Evolutionary conservation across 2,888 invertebrate species (phyloP).

Genomic region (Lithophane ornitopus): DNA sequence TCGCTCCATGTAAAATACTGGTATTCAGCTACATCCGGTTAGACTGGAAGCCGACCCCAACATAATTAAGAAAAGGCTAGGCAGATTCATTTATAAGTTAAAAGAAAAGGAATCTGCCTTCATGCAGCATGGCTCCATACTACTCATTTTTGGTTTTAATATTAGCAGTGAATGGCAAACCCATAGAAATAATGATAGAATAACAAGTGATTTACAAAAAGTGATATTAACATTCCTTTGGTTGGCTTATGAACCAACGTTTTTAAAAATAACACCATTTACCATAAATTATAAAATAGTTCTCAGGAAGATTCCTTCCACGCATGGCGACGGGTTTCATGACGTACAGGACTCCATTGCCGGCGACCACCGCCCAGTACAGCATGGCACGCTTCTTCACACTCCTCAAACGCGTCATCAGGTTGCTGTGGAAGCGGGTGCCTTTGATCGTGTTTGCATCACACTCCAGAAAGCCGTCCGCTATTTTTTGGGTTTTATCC

Average conservation of each 20-base stretch:
- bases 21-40: too few species aligned
- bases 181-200: not conserved
- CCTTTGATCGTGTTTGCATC: slow-evolving; percentile 60
- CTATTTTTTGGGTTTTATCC: slow-evolving; percentile 60
- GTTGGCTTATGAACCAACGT: not conserved
- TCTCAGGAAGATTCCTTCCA: slow-evolving; percentile 61
- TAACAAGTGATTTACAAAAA: not conserved
- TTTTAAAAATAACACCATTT: slow-evolving; percentile 6
- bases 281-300: slow-evolving; percentile 61
- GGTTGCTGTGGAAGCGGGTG: slow-evolving; percentile 64
- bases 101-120: not conserved
- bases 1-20: too few species aligned
- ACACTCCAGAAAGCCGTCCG: slow-evolving; percentile 63
- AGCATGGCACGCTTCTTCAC: slow-evolving; percentile 63
- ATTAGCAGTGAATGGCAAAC: not conserved
- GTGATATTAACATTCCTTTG: not conserved
- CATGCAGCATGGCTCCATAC: not conserved
- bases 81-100: too few species aligned
- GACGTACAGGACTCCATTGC: slow-evolving; percentile 57
- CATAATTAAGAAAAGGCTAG: too few species aligned
- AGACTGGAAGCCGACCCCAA: too few species aligned
- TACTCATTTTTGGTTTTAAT: not conserved
- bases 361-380: slow-evolving; percentile 57
- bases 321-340: slow-evolving; percentile 45
- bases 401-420: slow-evolving; percentile 52